Conservation (phyloP, 2,797 vertebrate species). For the Allobates femoralis region DNA sequence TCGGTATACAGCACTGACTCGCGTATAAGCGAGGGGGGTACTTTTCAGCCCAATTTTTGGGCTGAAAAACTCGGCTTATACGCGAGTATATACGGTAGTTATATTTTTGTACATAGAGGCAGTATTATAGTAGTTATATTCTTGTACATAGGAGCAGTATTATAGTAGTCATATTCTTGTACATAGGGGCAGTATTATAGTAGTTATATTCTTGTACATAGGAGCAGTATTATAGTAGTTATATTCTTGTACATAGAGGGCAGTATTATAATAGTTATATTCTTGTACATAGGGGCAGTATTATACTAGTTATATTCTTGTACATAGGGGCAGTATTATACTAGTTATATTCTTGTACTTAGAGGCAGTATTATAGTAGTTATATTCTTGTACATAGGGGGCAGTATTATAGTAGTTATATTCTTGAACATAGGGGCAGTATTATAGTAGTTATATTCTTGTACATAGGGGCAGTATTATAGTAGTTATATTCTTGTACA, state of each 20-base stretch:
- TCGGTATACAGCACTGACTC: no score
- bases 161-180: background rate
- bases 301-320: slow-evolving; percentile 19
- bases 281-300: background rate
- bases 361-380: slow-evolving; percentile 10
- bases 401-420: background rate
- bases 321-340: slow-evolving; percentile 6
- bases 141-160: background rate
- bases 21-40: no score
- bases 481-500: no score
- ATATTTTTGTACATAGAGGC: background rate
- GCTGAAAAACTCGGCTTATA: no score
- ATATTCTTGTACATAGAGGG: background rate
- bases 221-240: background rate
- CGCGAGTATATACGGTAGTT: background rate
- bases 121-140: background rate
- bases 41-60: no score
- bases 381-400: background rate
- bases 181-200: background rate
- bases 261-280: slow-evolving; percentile 10
- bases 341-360: slow-evolving; percentile 10
- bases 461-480: background rate
- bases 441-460: slow-evolving; percentile 1
- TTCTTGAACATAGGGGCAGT: background rate
- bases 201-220: background rate